Conservation (phyloP, 2,888 invertebrate species). For the Macrophya alboannulata region DNA sequence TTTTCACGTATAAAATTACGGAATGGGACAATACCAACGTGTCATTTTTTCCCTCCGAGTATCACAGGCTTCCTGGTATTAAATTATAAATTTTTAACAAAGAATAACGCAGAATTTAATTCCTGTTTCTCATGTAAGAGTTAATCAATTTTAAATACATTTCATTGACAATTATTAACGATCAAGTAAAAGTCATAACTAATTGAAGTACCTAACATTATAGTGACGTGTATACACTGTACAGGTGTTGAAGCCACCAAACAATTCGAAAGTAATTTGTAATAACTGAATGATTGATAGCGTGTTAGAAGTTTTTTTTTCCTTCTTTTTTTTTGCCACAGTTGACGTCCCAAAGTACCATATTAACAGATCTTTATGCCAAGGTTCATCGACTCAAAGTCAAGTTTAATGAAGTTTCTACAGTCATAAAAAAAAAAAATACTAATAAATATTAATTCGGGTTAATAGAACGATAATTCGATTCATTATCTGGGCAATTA, state of each 20-base stretch:
- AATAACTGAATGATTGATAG: conserved; percentile 19
- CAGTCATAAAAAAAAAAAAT: neutral
- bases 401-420: conserved; percentile 12
- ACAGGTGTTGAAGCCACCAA: neutral
- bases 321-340: neutral
- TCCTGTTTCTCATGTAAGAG: neutral
- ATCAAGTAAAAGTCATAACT: neutral
- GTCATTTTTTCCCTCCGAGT: neutral
- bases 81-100: neutral
- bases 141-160: neutral
- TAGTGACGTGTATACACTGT: neutral
- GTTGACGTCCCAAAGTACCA: neutral
- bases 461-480: neutral
- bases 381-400: neutral
- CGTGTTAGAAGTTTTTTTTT: neutral
- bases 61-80: neutral
- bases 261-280: conserved; percentile 36
- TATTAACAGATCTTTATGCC: neutral
- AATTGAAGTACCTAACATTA: too few relatives aligned
- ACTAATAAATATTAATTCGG: neutral
- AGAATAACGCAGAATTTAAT: neutral
- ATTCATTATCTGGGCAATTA: neutral
- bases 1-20: neutral
- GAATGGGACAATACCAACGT: neutral
- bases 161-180: too few relatives aligned